Base-by-base conservation (phyloP, 2,888 invertebrate species). In the Ichneumoninae sp. region DNA sequence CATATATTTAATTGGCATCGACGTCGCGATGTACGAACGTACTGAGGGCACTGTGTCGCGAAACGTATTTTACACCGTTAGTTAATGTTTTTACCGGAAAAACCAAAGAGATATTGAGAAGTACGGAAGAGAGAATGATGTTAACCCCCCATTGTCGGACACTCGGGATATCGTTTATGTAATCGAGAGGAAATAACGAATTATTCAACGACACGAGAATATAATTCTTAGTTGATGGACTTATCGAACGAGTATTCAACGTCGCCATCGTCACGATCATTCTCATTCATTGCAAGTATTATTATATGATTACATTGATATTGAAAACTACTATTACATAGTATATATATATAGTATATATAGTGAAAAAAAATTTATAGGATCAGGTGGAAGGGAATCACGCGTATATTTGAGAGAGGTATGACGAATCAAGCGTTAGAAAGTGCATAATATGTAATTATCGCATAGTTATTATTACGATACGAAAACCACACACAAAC, bases 231-330 rank as follows among this genome's bases (percentile, higher is more conserved):
- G 26, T 76, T 75, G 30, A 57, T 22, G 22, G 33, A 71, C 33
- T 47, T 19, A 71, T 70, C 50, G 36, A 65, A 52, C 65, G 68
- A 3, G 22, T 47, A 50, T 47, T 60, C 19, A 63, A 40, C 54
- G 47, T 66, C 79, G 60, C 63, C 70, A 85, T 86, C 71, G 78
- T 69, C 83, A 65, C 75, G 63, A 50, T 47, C 44, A 83, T 85
- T 83, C 73, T 84, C 79, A 80, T 66, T 73, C 69, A 83, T 86
- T 83, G 79, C 85, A 87, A 87, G 85, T 87, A 87, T 87, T 87
- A 87, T 87, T 83, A 81, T 82, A 83, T 82, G 79, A 85, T 86
- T 87, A 87, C 86, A 87, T 87, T 77, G 74, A 85, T 84, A 75
- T 74, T 74, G 63, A 13, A 75, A 65, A 65, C 60, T 74, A 74